Evolutionary conservation across 2,797 vertebrate species (phyloP).

Genomic region (Gallirallus australis): DNA sequence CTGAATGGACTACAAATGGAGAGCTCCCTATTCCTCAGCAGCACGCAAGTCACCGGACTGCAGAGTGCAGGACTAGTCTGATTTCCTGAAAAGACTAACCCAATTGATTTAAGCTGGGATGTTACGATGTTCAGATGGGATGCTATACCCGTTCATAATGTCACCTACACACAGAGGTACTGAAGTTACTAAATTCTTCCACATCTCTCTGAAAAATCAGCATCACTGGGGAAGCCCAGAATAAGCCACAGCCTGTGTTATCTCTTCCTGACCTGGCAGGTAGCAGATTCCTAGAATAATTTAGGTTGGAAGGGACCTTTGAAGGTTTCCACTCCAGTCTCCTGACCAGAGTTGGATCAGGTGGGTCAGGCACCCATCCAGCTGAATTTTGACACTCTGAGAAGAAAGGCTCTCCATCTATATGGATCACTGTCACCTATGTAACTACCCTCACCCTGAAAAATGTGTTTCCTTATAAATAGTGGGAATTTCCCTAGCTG

Average conservation of each 20-base stretch:
- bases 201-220: not conserved
- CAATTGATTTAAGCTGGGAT: not conserved
- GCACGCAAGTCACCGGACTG: no score
- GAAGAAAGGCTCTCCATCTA: not conserved
- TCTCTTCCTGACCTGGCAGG: not conserved
- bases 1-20: no score
- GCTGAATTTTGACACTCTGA: not conserved
- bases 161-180: not conserved
- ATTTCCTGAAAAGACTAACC: not conserved
- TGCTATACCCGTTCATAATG: not conserved
- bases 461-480: not conserved
- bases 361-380: not conserved
- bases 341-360: not conserved
- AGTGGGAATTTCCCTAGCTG: not conserved
- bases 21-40: no score
- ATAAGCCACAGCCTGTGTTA: not conserved
- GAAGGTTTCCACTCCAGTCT: not conserved
- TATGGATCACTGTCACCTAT: not conserved
- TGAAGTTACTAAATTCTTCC: not conserved
- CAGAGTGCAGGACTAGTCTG: not conserved
- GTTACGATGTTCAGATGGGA: no score
- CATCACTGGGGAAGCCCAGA: not conserved
- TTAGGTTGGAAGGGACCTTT: not conserved
- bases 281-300: not conserved
- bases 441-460: not conserved